Base-by-base conservation (phyloP, 2,113 vertebrate species). In the Pongo abelii region DNA sequence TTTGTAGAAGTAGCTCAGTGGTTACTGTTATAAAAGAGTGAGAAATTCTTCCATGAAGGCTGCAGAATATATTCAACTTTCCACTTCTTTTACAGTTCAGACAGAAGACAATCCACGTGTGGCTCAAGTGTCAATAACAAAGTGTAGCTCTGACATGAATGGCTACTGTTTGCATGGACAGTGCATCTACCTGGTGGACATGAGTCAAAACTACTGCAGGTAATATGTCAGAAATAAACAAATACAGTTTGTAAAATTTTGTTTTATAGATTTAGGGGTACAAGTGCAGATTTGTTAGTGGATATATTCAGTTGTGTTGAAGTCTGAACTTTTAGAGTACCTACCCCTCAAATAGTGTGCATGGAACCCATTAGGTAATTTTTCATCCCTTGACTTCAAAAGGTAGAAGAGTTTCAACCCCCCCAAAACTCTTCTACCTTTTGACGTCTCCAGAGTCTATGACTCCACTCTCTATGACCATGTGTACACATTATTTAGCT, bases 81-180 rank as follows among this genome's bases (percentile, higher is more conserved):
- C 43, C 18, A 2, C 94, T 93, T 83, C 70, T 12, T 78, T 85
- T 59, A 25, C 98, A 99, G 99, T 99, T 96, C 98, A 98, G 94
- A 98, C 96, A 89, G 98, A 98, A 86, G 97, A 98, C 75, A 98
- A 81, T 78, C 98, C 98, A 0, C 98, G 97, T 0, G 97, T 98
- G 89, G 98, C 98, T 79, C 98, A 98, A 14, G 98, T 98, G 0
- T 98, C 96, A 23, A 98, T 98, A 95, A 98, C 97, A 0, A 97
- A 94, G 57, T 99, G 99, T 55, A 84, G 96, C 20, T 90, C 98
- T 35, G 98, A 99, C 88, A 98, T 98, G 98, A 96, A 98, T 4
- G 98, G 98, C 87, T 99, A 98, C 96, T 99, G 99, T 95, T 98
- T 99, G 72, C 99, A 99, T 0, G 99, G 99, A 6, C 97, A 99